A percentile compares a stretch with the other conserved stretches of the same genome.
Evolutionary conservation across 2,888 invertebrate species (phyloP).

Genomic region (Anorthoa munda): DNA sequence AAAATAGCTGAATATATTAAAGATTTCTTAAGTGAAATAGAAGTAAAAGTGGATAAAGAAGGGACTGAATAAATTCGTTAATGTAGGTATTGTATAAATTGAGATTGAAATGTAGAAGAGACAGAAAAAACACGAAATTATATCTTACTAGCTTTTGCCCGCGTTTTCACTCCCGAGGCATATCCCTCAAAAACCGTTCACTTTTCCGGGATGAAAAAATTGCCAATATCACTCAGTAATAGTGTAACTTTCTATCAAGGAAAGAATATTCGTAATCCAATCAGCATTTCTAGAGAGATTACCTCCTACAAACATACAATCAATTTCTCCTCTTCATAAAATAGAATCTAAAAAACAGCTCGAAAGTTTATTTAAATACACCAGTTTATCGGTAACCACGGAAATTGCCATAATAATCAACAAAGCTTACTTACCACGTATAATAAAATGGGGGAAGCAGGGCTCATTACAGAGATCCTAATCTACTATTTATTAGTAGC

Average conservation of each 20-base stretch:
- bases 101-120: not conserved
- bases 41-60: not conserved
- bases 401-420: conserved; percentile 51
- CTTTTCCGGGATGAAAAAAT: too few relatives aligned
- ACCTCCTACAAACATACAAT: not conserved
- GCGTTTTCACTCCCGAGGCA: too few relatives aligned
- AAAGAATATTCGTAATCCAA: not conserved
- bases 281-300: too few relatives aligned
- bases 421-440: conserved; percentile 29
- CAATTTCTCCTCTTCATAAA: not conserved
- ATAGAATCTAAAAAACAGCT: not conserved
- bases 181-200: too few relatives aligned
- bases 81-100: not conserved
- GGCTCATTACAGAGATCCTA: conserved; percentile 59
- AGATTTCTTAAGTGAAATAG: not conserved
- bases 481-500: conserved; percentile 57
- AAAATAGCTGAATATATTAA: not conserved
- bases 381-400: conserved; percentile 30
- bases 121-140: too few relatives aligned
- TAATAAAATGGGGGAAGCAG: conserved; percentile 43
- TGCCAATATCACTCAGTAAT: not conserved
- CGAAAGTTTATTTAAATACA: not conserved
- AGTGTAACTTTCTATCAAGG: not conserved
- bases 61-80: too few relatives aligned
- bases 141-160: too few relatives aligned